Evolutionary conservation across 1,140 invertebrate species (phyloP).

Genomic region (Ceratina japonica): DNA sequence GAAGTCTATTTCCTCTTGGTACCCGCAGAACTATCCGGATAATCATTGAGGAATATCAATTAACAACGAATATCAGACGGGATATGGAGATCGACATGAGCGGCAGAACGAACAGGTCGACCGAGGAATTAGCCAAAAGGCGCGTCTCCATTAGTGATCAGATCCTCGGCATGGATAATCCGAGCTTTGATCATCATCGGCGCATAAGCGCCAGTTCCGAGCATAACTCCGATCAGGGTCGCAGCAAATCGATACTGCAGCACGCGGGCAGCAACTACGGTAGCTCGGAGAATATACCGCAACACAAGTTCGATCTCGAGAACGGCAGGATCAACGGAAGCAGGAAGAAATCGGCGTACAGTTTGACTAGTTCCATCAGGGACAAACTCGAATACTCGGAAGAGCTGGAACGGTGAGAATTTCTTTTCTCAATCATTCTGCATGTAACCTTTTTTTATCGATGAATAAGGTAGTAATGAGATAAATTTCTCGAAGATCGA

Average conservation of each 20-base stretch:
- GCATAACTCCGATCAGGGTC: constrained; percentile 69
- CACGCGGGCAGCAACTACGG: constrained; percentile 66
- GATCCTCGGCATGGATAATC: constrained; percentile 73
- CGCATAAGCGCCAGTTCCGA: constrained; percentile 74
- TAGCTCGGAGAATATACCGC: constrained; percentile 74
- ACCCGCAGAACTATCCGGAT: too few relatives aligned
- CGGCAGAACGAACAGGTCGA: constrained; percentile 40
- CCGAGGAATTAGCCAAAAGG: constrained; percentile 69
- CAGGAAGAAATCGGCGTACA: constrained; percentile 76
- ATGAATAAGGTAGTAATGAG: too few relatives aligned
- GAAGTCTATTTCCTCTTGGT: too few relatives aligned
- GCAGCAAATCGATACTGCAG: constrained; percentile 76
- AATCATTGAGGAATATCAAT: too few relatives aligned
- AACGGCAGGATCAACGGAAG: constrained; percentile 72
- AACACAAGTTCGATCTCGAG: constrained; percentile 75
- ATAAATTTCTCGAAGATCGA: too few relatives aligned
- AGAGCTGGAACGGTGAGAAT: constrained; percentile 74
- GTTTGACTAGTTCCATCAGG: constrained; percentile 76
- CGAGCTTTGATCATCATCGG: constrained; percentile 73
- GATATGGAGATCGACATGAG: constrained; percentile 66
- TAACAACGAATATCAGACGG: not conserved
- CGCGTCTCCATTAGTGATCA: constrained; percentile 77
- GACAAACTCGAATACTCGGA: constrained; percentile 78
- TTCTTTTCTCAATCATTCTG: not conserved
- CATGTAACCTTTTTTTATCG: not conserved